A percentile compares a stretch with the other conserved stretches of the same genome.
phyloP scores from a whole-genome alignment of 1,140 invertebrate genomes.

The Drepana arcuata region DNA sequence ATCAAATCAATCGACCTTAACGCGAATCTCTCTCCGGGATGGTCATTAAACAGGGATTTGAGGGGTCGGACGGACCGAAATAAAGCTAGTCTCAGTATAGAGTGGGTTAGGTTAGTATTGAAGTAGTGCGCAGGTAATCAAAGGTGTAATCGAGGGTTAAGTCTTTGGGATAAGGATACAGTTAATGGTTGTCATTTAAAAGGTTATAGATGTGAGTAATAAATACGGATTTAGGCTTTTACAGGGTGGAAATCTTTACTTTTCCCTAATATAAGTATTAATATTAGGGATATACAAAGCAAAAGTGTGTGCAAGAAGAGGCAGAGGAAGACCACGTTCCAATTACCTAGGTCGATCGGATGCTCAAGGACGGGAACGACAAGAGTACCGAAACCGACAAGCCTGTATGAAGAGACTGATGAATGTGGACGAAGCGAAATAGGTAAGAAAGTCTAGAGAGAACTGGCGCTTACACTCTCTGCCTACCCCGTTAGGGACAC shows the following conservation, averaged over 20 bases:
- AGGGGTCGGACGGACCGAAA: conserved; percentile 60
- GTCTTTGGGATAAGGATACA: neutral
- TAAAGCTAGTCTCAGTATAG: conserved; percentile 56
- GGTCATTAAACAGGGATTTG: conserved; percentile 67
- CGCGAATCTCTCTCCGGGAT: conserved; percentile 23
- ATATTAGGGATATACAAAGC: too few relatives aligned
- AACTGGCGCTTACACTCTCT: too few relatives aligned
- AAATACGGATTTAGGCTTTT: neutral
- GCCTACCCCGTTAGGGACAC: too few relatives aligned
- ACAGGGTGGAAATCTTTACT: neutral
- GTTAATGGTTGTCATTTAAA: neutral
- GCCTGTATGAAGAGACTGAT: too few relatives aligned
- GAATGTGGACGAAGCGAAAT: too few relatives aligned
- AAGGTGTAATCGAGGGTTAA: conserved; percentile 28
- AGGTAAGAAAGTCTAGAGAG: too few relatives aligned
- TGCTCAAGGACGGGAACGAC: too few relatives aligned
- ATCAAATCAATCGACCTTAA: conserved; percentile 20
- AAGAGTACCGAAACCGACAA: too few relatives aligned
- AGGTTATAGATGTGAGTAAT: neutral
- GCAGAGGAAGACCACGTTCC: too few relatives aligned
- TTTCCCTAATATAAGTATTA: neutral
- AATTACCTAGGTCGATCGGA: too few relatives aligned
- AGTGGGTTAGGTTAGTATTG: conserved; percentile 28
- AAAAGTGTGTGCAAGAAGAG: too few relatives aligned
- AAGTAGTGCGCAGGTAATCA: conserved; percentile 48